A percentile compares a stretch with the other conserved stretches of the same genome.
Evolutionary conservation across 2,888 invertebrate genomes (phyloP).

Genomic region (Rhyacophila evoluta): DNA sequence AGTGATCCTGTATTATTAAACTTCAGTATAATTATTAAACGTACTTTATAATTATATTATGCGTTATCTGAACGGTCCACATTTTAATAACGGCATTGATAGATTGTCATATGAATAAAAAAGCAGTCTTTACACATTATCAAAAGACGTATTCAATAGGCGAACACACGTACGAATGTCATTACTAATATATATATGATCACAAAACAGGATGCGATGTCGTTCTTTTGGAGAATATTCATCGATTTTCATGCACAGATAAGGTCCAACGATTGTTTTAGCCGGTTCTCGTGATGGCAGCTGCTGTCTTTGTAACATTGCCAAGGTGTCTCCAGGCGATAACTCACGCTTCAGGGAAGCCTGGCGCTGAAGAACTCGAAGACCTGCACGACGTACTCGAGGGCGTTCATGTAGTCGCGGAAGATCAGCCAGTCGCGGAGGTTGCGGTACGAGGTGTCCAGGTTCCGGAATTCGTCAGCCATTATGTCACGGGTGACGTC

Average conservation of each 20-base stretch:
- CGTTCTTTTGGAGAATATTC: background rate
- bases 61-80: too few relatives aligned
- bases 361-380: conserved; percentile 61
- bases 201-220: too few relatives aligned
- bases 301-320: background rate
- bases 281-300: conserved; percentile 58
- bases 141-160: too few relatives aligned
- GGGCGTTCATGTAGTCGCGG: conserved; percentile 73
- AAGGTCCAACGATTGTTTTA: conserved; percentile 57
- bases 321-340: background rate
- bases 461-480: conserved; percentile 61
- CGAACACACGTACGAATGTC: too few relatives aligned
- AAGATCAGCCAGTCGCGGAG: conserved; percentile 74
- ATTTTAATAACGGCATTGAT: too few relatives aligned
- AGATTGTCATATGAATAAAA: too few relatives aligned
- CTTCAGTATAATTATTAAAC: too few relatives aligned
- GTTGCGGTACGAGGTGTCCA: conserved; percentile 62
- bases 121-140: too few relatives aligned
- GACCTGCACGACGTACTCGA: conserved; percentile 71
- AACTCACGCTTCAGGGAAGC: conserved; percentile 58
- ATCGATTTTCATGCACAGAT: background rate
- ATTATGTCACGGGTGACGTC: conserved; percentile 66
- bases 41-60: too few relatives aligned
- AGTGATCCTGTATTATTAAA: too few relatives aligned
- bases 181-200: too few relatives aligned